These are phyloP conservation scores for Tethya wilhelma DNA, from an alignment of 37 sponge, comb jelly and placozoan species.

Conservation along the genomic window DNA sequence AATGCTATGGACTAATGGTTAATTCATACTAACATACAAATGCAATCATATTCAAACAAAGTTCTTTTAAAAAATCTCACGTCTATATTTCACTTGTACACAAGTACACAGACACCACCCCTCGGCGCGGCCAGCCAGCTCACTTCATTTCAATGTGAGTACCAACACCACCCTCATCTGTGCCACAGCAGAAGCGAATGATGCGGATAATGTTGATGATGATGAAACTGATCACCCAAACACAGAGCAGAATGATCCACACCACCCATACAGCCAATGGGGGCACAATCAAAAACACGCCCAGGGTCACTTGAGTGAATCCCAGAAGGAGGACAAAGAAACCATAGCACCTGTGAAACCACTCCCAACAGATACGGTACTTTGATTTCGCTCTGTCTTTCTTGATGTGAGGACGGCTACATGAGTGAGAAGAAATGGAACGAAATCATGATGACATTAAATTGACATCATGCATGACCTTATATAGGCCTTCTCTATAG, in stretches of 20 bases:
- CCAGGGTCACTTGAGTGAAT: slow-evolving; percentile 46
- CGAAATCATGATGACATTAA: no score
- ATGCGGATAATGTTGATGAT: slow-evolving; percentile 38
- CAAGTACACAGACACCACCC: no score
- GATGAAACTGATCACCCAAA: slow-evolving; percentile 29
- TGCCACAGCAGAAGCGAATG: slow-evolving; percentile 21
- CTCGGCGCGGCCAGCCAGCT: no score
- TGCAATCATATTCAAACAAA: no score
- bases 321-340: slow-evolving; percentile 20
- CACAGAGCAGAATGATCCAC: slow-evolving; percentile 36
- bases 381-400: slow-evolving; percentile 9
- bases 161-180: no score
- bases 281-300: slow-evolving; percentile 62
- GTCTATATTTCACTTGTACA: no score
- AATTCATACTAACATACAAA: no score
- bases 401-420: slow-evolving; percentile 58
- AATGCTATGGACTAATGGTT: no score
- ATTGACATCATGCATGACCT: no score
- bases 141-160: no score
- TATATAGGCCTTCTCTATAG: no score
- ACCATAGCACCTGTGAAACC: slow-evolving; percentile 43
- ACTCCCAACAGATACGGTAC: slow-evolving; percentile 60
- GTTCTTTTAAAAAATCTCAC: no score
- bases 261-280: slow-evolving; percentile 55
- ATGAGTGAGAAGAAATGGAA: not conserved